Percentiles rank a stretch among this genome's conserved stretches.
Conservation (phyloP, 2,888 invertebrate species). For the Lissocephala sabroskyi region DNA sequence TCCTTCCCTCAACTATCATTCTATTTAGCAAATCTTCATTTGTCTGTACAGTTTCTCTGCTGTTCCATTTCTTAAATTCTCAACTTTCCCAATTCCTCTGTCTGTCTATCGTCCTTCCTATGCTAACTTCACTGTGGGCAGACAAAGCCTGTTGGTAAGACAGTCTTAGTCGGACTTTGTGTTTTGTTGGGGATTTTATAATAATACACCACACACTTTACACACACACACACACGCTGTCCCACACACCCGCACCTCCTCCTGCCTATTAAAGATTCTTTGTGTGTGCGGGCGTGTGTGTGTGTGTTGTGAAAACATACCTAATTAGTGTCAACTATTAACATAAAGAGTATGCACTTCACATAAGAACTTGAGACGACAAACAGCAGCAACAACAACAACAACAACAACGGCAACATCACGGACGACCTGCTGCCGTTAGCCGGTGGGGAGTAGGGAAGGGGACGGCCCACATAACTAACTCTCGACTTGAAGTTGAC, state of each 20-base stretch:
- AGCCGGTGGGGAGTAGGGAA: neutral
- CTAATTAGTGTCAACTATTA: constrained; percentile 64
- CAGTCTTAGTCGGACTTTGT: neutral
- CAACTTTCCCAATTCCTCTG: no score
- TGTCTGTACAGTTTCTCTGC: no score
- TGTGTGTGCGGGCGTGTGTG: constrained; percentile 16
- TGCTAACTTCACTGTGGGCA: no score
- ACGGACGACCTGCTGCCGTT: neutral
- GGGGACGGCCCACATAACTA: constrained; percentile 39
- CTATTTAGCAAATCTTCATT: no score
- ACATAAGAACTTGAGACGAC: constrained; percentile 61
- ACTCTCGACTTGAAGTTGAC: constrained; percentile 48
- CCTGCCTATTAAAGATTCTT: constrained; percentile 1
- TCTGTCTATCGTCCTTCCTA: no score
- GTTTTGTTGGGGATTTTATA: neutral
- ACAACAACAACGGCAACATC: constrained; percentile 16
- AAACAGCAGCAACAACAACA: constrained; percentile 23
- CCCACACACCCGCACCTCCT: constrained; percentile 9
- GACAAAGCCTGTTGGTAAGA: no score
- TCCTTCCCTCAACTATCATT: no score
- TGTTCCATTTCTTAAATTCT: no score
- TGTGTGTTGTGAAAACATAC: constrained; percentile 55
- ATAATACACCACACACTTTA: constrained; percentile 8
- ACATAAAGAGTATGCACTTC: constrained; percentile 62
- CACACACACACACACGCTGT: constrained; percentile 1